Conservation (phyloP, 2,797 vertebrate species). For the Kryptopterus vitreolus region DNA sequence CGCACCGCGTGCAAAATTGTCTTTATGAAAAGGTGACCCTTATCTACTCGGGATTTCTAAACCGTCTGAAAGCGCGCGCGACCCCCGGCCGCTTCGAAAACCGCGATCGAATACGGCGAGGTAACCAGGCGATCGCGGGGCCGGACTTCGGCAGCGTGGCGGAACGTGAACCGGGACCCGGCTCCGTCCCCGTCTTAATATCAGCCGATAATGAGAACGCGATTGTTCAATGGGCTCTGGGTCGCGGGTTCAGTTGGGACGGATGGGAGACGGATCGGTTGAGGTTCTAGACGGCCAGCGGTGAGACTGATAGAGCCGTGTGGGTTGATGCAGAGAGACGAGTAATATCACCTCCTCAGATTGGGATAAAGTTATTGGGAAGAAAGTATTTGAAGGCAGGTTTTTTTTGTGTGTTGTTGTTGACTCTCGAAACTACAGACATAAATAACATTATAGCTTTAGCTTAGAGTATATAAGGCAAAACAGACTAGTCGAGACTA, state of each 20-base stretch:
- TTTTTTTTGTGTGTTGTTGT: too few relatives aligned
- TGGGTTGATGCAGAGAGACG: conserved; percentile 35
- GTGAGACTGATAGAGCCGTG: conserved; percentile 30
- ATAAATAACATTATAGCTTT: too few relatives aligned
- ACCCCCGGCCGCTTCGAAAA: conserved; percentile 62
- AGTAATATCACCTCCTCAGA: not conserved
- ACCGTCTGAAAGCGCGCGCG: conserved; percentile 64
- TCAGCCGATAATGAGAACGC: conserved; percentile 14
- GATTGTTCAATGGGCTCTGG: conserved; percentile 13
- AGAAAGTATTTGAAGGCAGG: not conserved
- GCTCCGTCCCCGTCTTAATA: conserved; percentile 13
- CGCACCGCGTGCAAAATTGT: conserved; percentile 45
- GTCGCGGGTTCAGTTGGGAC: conserved; percentile 3
- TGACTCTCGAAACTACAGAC: too few relatives aligned
- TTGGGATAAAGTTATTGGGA: conserved; percentile 7
- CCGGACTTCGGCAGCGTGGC: not conserved
- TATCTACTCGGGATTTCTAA: conserved; percentile 64
- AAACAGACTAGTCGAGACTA: too few relatives aligned
- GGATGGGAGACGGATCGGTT: not conserved
- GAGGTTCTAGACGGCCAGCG: not conserved
- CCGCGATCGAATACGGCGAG: conserved; percentile 49
- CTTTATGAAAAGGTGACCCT: conserved; percentile 73
- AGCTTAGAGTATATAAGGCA: too few relatives aligned
- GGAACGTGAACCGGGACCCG: conserved; percentile 1
- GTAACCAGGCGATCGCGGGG: conserved; percentile 21